Evolutionary conservation across 2,113 vertebrate species (phyloP), one percentile per base, ranked within the genome.

Genomic region (Lycocorax pyrrhopterus): DNA sequence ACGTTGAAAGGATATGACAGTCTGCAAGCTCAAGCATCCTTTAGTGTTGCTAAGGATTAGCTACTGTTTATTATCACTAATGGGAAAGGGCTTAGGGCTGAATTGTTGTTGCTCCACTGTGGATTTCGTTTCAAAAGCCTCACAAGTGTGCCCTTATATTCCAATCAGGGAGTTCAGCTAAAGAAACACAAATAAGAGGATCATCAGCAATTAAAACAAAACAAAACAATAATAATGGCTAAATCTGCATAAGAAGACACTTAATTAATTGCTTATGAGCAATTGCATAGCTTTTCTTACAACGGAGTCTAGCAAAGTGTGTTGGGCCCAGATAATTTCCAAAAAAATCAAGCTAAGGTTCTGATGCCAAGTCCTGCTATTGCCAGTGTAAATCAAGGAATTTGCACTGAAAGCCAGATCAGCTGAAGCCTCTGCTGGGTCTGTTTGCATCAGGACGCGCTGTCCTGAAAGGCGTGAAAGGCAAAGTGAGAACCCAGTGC

Each of bases 11-110:
- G 60, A 75, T 67, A 8, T 67, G 95, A 95, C 77, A 94, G 69
- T 33, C 55, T 35, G 90, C 69, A 90, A 94, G 92, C 49, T 47
- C 81, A 75, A 90, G 64, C 22, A 2, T 93, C 52, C 79, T 91
- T 91, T 72, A 47, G 47, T 87, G 89, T n/a, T 95, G 81, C 78
- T 95, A 49, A 92, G 85, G 90, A 96, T 96, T 95, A 96, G 77
- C 69, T 86, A 8, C 58, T 91, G 85, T 92, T 96, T 87, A 92
- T 93, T 96, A 84, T 59, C 52, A 64, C 83, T 96, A 96, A 96
- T 90, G 58, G 88, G 77, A 71, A 90, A 86, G 92, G 63, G 39
- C 53, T 96, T 80, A 80, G 93, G 46, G 90, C 52, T 93, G 88
- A 94, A 84, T 80, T 51, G 37, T 37, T 92, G 81, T 59, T 92